phyloP scores from a whole-genome alignment of 2,888 invertebrate species.

The Oscheius onirici region DNA sequence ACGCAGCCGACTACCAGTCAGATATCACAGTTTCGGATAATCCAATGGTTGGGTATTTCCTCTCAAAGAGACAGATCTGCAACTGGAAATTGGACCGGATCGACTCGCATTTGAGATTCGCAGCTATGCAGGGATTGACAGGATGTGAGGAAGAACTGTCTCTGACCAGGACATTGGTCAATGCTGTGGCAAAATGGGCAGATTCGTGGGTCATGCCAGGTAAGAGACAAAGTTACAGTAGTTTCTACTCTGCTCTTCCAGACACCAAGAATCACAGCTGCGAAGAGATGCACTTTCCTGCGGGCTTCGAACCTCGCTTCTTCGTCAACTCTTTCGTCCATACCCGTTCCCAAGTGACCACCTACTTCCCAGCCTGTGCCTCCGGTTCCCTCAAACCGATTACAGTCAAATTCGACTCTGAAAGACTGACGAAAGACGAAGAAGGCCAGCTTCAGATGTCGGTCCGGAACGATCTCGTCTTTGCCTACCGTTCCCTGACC shows the following conservation, averaged over 20 bases:
- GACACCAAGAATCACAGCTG: conserved; percentile 21
- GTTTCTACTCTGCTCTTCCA: background rate
- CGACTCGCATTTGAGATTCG: conserved; percentile 33
- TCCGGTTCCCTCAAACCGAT: conserved; percentile 43
- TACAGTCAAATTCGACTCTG: conserved; percentile 46
- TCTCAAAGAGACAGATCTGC: conserved; percentile 42
- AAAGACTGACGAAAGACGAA: conserved; percentile 31
- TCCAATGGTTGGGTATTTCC: conserved; percentile 32
- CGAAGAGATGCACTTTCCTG: conserved; percentile 36
- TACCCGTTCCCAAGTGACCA: conserved; percentile 50
- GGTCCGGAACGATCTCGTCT: conserved; percentile 37
- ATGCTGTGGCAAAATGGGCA: conserved; percentile 41
- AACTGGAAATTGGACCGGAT: conserved; percentile 49
- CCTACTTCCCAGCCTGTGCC: conserved; percentile 59
- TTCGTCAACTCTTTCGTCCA: conserved; percentile 61
- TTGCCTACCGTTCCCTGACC: conserved; percentile 34
- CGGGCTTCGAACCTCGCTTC: conserved; percentile 34
- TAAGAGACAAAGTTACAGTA: conserved; percentile 2
- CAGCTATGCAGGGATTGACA: conserved; percentile 36
- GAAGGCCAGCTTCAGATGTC: conserved; percentile 35
- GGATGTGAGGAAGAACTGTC: conserved; percentile 39
- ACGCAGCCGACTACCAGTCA: conserved; percentile 28
- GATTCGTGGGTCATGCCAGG: conserved; percentile 43
- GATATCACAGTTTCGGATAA: conserved; percentile 10
- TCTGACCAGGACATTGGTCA: conserved; percentile 37